Percentiles rank a stretch among this genome's conserved stretches.
Conservation (phyloP, 2,113 vertebrate species). For the Corythaeola cristata region DNA sequence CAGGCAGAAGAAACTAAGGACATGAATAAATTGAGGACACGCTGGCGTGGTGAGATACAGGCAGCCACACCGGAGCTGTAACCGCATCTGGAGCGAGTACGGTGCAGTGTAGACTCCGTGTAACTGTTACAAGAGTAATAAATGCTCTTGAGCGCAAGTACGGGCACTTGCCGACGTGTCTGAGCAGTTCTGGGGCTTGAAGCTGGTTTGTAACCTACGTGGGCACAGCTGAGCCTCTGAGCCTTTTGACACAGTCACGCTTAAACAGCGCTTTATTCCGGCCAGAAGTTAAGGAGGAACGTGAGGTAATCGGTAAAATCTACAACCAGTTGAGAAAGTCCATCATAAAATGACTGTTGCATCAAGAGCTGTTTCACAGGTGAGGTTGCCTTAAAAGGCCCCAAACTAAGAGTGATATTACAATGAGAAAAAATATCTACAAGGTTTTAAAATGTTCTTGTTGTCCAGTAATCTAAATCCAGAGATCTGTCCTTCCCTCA, state of each 20-base stretch:
- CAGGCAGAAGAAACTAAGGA: neutral
- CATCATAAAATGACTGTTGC: neutral
- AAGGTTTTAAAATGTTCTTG: neutral
- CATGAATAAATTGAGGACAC: accelerated
- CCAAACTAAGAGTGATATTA: neutral
- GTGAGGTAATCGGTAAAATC: no score
- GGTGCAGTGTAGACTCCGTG: accelerated
- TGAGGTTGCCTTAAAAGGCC: neutral
- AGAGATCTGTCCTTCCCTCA: no score
- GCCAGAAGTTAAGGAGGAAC: no score
- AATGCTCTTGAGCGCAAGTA: neutral
- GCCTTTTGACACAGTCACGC: neutral
- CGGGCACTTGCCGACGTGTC: neutral
- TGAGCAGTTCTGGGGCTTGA: neutral
- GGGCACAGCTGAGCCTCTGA: neutral
- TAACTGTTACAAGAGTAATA: neutral
- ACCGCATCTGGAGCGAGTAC: neutral
- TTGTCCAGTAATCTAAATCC: no score
- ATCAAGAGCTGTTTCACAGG: neutral
- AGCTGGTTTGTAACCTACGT: accelerated
- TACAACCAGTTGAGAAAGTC: neutral
- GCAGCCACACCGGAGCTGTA: neutral
- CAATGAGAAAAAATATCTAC: neutral
- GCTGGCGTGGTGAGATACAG: neutral
- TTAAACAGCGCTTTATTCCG: neutral